Evolutionary conservation across 2,888 invertebrate species (phyloP).

Genomic region (Sturmia bella): DNA sequence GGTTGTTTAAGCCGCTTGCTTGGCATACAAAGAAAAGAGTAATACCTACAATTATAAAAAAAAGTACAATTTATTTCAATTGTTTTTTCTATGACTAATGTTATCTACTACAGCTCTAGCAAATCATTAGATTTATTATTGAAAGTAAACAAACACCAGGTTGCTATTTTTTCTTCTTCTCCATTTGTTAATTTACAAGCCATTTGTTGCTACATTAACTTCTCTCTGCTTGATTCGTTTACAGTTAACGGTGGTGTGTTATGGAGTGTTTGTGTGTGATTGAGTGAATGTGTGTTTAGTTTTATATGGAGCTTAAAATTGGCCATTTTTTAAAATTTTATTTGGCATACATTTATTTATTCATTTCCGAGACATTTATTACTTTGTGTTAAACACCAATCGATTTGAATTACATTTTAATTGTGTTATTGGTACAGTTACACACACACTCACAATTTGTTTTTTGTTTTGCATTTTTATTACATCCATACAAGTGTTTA

Average conservation of each 20-base stretch:
- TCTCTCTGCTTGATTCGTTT: constrained; percentile 6
- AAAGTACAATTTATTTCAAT: constrained; percentile 20
- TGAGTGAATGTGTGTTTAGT: not conserved
- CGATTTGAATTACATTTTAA: constrained; percentile 60
- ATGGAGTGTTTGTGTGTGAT: not conserved
- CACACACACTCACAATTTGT: constrained; percentile 18
- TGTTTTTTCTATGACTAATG: constrained; percentile 10
- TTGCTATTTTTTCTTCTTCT: not conserved
- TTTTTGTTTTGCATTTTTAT: not conserved
- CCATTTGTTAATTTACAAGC: constrained; percentile 10
- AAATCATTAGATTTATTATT: constrained; percentile 13
- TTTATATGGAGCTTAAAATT: not conserved
- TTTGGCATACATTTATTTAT: constrained; percentile 41
- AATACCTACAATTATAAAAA: not conserved
- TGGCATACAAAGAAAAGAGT: constrained; percentile 37
- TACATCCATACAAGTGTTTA: too few species aligned
- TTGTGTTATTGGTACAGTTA: constrained; percentile 62
- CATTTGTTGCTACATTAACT: constrained; percentile 22
- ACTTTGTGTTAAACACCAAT: constrained; percentile 30
- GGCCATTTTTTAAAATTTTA: constrained; percentile 4
- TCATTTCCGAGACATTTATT: constrained; percentile 44
- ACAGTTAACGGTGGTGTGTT: constrained; percentile 33
- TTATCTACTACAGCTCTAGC: constrained; percentile 1
- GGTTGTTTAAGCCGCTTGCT: not conserved
- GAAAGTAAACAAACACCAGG: not conserved